A percentile compares a stretch with the other conserved stretches of the same genome.
phyloP scores from a whole-genome alignment of 2,797 vertebrate genomes.

The Pygocentrus nattereri region DNA sequence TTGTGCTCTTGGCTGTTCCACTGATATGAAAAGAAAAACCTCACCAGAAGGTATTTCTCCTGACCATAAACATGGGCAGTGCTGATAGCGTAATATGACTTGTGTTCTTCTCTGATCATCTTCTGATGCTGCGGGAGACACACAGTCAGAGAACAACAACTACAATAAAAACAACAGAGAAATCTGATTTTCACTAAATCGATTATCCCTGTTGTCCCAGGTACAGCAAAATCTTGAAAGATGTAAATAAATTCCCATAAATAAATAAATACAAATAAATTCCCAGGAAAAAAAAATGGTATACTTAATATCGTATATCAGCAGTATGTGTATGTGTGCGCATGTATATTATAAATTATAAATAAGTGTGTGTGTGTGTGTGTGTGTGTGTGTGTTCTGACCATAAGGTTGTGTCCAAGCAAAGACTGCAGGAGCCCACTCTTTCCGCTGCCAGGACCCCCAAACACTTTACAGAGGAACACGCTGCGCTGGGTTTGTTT shows the following conservation, averaged over 20 bases:
- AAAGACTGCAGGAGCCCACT: conserved; percentile 92
- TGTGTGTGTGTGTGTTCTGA: conserved; percentile 63
- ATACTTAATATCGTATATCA: too few species aligned
- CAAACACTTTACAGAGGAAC: conserved; percentile 94
- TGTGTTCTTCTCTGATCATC: conserved; percentile 88
- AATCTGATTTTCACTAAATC: too few species aligned
- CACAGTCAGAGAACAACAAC: background rate
- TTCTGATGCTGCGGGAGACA: conserved; percentile 83
- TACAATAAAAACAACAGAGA: too few species aligned
- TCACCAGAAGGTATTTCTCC: conserved; percentile 97
- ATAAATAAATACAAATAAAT: too few species aligned
- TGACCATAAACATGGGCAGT: conserved; percentile 95
- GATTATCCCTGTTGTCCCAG: too few species aligned
- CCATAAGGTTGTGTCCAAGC: conserved; percentile 89
- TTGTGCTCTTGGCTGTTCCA: too few species aligned
- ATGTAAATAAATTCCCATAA: too few species aligned
- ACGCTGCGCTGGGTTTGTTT: conserved; percentile 95
- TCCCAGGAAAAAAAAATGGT: too few species aligned
- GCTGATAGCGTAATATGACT: conserved; percentile 93
- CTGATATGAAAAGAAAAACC: conserved; percentile 51
- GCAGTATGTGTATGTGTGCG: too few species aligned
- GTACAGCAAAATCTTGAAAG: too few species aligned
- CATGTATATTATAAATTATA: too few species aligned
- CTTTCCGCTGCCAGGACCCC: conserved; percentile 89
- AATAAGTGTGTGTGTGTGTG: conserved; percentile 7